These are phyloP conservation scores for Pangasius larnaudii DNA, from an alignment of 2,797 vertebrate genomes.

Conservation along the genomic window DNA sequence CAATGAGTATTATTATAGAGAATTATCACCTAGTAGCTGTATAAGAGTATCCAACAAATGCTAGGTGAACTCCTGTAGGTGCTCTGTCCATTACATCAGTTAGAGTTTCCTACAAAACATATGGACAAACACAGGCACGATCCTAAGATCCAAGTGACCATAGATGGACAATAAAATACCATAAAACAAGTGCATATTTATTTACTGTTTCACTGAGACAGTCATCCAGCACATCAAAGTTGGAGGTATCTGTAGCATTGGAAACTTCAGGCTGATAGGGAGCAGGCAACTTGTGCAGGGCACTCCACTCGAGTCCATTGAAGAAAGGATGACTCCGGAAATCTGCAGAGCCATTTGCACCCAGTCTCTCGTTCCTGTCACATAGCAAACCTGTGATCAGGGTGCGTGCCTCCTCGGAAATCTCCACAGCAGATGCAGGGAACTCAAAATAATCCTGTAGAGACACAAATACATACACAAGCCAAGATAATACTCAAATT, in stretches of 20 bases:
- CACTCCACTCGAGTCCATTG: slow-evolving; percentile 78
- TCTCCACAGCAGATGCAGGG: slow-evolving; percentile 67
- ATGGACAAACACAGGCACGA: slow-evolving; percentile 3
- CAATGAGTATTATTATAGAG: neutral
- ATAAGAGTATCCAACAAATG: slow-evolving; percentile 79
- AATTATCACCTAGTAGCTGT: slow-evolving; percentile 70
- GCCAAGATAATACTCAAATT: neutral
- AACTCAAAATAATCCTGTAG: slow-evolving; percentile 82
- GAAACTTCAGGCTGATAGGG: slow-evolving; percentile 81
- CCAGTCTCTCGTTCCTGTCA: slow-evolving; percentile 77
- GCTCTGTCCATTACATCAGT: slow-evolving; percentile 67
- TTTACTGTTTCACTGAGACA: slow-evolving; percentile 81
- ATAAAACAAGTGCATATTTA: neutral
- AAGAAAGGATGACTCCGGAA: slow-evolving; percentile 82
- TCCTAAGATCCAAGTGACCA: neutral
- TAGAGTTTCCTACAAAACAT: slow-evolving; percentile 66
- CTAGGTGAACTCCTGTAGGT: slow-evolving; percentile 72
- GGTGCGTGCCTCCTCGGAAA: slow-evolving; percentile 73
- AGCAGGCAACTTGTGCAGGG: slow-evolving; percentile 72
- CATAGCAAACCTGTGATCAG: slow-evolving; percentile 82
- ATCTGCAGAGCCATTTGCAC: slow-evolving; percentile 73
- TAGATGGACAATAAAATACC: neutral
- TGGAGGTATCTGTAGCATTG: slow-evolving; percentile 84
- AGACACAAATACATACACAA: neutral
- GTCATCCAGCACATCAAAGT: slow-evolving; percentile 87